Percentiles rank a stretch among this genome's conserved stretches.
These are phyloP conservation scores for Temnothorax unifasciatus DNA, from an alignment of 2,888 invertebrate species.

Conservation along the genomic window DNA sequence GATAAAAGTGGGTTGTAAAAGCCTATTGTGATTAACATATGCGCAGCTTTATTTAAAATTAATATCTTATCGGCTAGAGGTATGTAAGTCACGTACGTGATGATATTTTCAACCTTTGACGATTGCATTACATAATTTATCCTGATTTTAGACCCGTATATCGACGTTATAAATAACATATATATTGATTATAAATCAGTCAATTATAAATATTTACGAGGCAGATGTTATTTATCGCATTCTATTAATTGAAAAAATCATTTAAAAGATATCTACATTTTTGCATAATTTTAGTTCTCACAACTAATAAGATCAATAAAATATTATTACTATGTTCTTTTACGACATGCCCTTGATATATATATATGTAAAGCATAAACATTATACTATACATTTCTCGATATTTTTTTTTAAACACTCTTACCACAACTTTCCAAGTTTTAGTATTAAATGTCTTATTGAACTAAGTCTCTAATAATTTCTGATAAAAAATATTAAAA, in stretches of 20 bases:
- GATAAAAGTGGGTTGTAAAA: constrained; percentile 4
- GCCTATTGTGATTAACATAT: background rate
- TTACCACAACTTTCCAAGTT: background rate
- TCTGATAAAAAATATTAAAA: background rate
- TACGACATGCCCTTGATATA: background rate
- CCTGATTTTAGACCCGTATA: background rate
- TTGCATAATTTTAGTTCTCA: background rate
- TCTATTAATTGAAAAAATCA: background rate
- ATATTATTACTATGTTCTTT: background rate
- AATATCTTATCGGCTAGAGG: constrained; percentile 23
- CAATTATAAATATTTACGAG: background rate
- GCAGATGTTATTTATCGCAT: background rate
- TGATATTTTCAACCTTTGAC: constrained; percentile 13
- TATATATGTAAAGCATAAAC: background rate
- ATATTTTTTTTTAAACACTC: background rate
- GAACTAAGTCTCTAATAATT: background rate
- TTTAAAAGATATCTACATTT: background rate
- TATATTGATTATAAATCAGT: background rate
- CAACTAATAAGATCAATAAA: background rate
- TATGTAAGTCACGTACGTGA: background rate
- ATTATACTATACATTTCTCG: background rate
- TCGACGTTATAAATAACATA: constrained; percentile 9
- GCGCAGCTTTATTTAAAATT: background rate
- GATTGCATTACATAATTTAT: background rate
- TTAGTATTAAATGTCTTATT: background rate